phyloP scores from a whole-genome alignment of 2,888 invertebrate species.

The Ormyrus thymus region DNA sequence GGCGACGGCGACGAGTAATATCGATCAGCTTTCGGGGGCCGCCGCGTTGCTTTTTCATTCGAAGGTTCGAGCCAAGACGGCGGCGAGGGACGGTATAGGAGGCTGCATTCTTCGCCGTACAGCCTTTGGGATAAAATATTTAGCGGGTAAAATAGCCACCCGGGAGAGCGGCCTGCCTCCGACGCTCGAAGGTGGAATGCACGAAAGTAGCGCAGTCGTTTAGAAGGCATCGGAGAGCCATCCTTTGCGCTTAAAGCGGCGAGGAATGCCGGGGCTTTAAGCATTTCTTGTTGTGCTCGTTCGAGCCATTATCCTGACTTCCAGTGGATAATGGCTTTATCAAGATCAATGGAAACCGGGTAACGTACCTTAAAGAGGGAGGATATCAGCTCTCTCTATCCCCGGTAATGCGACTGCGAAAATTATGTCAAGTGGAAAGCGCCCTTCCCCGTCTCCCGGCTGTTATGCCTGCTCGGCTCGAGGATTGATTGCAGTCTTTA shows the following conservation, averaged over 20 bases:
- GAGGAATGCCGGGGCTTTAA: constrained; percentile 3
- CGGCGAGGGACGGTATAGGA: no score
- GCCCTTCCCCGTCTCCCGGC: no score
- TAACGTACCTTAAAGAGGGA: not conserved
- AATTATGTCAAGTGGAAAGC: no score
- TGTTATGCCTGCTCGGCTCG: no score
- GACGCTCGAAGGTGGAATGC: not conserved
- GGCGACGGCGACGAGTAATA: no score
- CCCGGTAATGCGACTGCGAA: not conserved
- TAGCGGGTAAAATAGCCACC: constrained; percentile 4
- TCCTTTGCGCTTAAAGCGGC: constrained; percentile 24
- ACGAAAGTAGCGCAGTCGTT: constrained; percentile 17
- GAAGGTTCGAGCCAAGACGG: no score
- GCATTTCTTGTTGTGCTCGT: constrained; percentile 16
- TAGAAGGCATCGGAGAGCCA: constrained; percentile 23
- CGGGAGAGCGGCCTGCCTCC: not conserved
- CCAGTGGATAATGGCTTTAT: constrained; percentile 23
- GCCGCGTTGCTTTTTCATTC: no score
- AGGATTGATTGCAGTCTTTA: no score
- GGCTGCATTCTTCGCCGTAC: no score
- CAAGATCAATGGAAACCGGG: not conserved
- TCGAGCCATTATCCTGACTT: constrained; percentile 31
- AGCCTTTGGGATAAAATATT: constrained; percentile 24
- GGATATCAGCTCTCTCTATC: not conserved
- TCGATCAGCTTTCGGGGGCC: no score